A percentile compares a stretch with the other conserved stretches of the same genome.
Conservation (phyloP, 2,888 invertebrate genomes). For the Cerastis leucographa region DNA sequence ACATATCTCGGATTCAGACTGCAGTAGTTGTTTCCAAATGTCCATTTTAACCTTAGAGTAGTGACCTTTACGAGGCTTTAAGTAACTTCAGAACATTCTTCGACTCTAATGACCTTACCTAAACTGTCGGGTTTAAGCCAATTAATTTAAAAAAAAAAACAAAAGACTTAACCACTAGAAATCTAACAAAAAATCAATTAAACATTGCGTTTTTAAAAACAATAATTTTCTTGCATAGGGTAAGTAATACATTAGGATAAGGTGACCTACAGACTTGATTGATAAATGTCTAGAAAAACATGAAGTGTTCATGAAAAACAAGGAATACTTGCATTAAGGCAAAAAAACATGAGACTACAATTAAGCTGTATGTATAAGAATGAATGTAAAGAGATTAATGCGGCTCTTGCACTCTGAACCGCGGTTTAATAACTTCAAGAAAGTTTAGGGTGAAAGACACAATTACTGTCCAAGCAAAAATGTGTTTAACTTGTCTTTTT, state of each 20-base stretch:
- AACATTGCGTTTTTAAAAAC: slow-evolving; percentile 10
- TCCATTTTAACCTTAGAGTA: neutral
- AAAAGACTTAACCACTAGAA: neutral
- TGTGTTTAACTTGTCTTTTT: slow-evolving; percentile 35
- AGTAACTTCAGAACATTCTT: neutral
- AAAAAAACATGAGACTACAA: slow-evolving; percentile 15
- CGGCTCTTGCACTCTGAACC: slow-evolving; percentile 31
- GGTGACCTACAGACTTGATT: slow-evolving; percentile 19
- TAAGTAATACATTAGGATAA: neutral
- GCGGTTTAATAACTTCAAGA: slow-evolving; percentile 40
- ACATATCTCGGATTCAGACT: neutral
- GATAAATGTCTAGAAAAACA: slow-evolving; percentile 1
- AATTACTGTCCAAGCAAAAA: slow-evolving; percentile 39
- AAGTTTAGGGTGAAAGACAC: slow-evolving; percentile 49
- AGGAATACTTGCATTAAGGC: neutral
- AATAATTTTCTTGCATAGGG: neutral
- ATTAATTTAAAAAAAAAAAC: neutral
- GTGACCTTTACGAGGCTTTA: neutral
- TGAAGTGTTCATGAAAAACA: neutral
- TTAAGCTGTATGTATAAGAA: slow-evolving; percentile 10
- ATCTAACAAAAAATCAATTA: neutral
- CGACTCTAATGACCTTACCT: neutral
- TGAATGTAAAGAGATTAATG: slow-evolving; percentile 31
- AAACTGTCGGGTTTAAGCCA: neutral
- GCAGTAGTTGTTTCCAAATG: neutral